A percentile compares a stretch with the other conserved stretches of the same genome.
These are phyloP conservation scores for Limnephilus auricula DNA, from an alignment of 2,888 invertebrate genomes.

Conservation along the genomic window DNA sequence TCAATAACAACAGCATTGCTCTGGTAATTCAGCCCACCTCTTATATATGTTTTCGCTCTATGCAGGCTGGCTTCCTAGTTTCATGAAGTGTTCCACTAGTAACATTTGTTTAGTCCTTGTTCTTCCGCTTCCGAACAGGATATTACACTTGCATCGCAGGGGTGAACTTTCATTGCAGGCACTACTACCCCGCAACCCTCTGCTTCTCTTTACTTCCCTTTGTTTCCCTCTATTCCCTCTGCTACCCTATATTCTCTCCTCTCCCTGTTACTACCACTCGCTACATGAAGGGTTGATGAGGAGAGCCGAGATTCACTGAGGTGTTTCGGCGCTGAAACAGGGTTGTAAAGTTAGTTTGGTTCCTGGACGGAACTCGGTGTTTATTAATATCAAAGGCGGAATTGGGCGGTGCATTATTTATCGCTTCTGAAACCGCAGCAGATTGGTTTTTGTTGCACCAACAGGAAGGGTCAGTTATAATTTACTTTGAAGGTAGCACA, in stretches of 20 bases:
- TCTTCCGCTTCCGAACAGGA: constrained; percentile 39
- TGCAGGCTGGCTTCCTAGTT: constrained; percentile 1
- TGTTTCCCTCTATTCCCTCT: neutral
- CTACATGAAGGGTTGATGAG: constrained; percentile 35
- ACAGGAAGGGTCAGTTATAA: neutral
- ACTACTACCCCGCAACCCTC: neutral
- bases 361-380: neutral
- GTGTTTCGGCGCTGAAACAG: neutral
- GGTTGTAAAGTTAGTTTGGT: neutral
- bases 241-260: neutral
- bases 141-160: constrained; percentile 42
- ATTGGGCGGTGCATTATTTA: neutral
- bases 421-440: neutral
- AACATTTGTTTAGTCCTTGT: constrained; percentile 47
- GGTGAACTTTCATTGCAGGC: constrained; percentile 33
- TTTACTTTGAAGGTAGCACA: neutral
- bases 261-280: neutral
- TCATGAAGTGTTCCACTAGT: constrained; percentile 3
- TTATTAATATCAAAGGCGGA: neutral
- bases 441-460: neutral
- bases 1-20: neutral
- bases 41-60: neutral
- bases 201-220: neutral
- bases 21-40: neutral
- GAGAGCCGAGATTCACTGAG: constrained; percentile 9